These are phyloP conservation scores for Polypterus senegalus DNA, from an alignment of 2,113 vertebrate species.

Conservation along the genomic window DNA sequence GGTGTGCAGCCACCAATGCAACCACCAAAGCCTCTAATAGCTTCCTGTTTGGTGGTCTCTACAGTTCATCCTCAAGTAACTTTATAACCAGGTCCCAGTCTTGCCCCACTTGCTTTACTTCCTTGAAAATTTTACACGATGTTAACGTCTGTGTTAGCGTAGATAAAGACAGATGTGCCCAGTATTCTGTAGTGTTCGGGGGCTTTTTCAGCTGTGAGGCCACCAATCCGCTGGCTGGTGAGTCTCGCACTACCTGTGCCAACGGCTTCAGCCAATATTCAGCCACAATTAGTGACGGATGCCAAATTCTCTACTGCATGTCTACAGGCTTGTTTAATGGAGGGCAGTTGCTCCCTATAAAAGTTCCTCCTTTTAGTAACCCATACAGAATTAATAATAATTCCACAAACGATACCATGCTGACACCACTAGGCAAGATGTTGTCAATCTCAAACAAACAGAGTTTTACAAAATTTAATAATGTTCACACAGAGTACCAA, in stretches of 20 bases:
- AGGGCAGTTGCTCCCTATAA: slow-evolving; percentile 45
- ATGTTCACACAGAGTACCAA: no score
- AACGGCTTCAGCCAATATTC: slow-evolving; percentile 72
- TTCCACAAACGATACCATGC: slow-evolving; percentile 53
- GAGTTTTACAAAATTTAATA: no score
- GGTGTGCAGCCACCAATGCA: slow-evolving; percentile 42
- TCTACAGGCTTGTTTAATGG: slow-evolving; percentile 58
- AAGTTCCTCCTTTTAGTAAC: slow-evolving; percentile 64
- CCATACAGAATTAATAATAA: slow-evolving; percentile 42
- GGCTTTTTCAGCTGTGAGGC: slow-evolving; percentile 81
- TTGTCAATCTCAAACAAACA: slow-evolving; percentile 46
- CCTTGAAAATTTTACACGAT: slow-evolving; percentile 48
- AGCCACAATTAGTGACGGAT: slow-evolving; percentile 67
- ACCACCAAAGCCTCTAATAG: slow-evolving; percentile 26
- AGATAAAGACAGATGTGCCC: slow-evolving; percentile 51
- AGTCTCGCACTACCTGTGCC: slow-evolving; percentile 52
- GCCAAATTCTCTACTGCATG: slow-evolving; percentile 74
- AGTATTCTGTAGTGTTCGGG: slow-evolving; percentile 58
- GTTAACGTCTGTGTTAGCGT: slow-evolving; percentile 63
- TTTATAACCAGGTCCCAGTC: slow-evolving; percentile 57
- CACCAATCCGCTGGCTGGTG: slow-evolving; percentile 49
- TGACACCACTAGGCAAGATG: slow-evolving; percentile 49
- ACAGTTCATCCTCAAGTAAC: slow-evolving; percentile 49
- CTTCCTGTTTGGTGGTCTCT: slow-evolving; percentile 77
- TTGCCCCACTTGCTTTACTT: slow-evolving; percentile 51